Evolutionary conservation across 2,888 invertebrate genomes (phyloP).

Genomic region (Epistrophe eligans): DNA sequence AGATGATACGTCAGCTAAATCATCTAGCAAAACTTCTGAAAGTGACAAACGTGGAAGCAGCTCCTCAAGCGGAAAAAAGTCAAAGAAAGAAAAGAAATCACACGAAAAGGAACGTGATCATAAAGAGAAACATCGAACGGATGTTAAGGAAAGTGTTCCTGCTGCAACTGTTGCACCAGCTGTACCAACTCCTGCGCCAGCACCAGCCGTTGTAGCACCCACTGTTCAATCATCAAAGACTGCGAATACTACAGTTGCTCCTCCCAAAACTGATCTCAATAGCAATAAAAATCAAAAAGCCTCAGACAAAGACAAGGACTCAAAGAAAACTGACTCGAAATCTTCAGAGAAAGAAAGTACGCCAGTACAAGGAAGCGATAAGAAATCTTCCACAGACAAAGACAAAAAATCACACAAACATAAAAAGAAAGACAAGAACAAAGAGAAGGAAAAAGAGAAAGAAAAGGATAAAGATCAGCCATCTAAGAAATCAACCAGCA

Average conservation of each 20-base stretch:
- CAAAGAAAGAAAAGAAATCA: conserved; percentile 86
- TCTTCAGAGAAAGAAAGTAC: conserved; percentile 70
- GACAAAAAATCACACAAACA: conserved; percentile 86
- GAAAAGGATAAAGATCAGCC: conserved; percentile 85
- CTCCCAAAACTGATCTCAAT: conserved; percentile 68
- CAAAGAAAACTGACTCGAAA: conserved; percentile 75
- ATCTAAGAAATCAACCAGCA: conserved; percentile 61
- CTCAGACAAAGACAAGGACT: conserved; percentile 77
- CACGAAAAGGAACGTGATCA: conserved; percentile 86
- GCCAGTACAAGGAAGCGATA: conserved; percentile 47
- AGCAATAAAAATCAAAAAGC: conserved; percentile 70
- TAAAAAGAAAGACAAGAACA: conserved; percentile 88
- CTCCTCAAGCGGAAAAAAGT: conserved; percentile 83
- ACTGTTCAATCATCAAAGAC: conserved; percentile 31
- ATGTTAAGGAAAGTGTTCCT: conserved; percentile 42
- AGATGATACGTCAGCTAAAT: conserved; percentile 55
- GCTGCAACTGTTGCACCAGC: conserved; percentile 39
- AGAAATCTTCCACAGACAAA: conserved; percentile 81
- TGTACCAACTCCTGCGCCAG: conserved; percentile 63
- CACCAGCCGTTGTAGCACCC: conserved; percentile 25
- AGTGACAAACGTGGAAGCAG: conserved; percentile 50
- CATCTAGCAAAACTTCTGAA: conserved; percentile 70
- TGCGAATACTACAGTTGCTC: conserved; percentile 37
- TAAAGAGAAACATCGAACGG: conserved; percentile 79
- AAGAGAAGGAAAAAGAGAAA: conserved; percentile 88